These are phyloP conservation scores for Actinernus sp. DNA, from an alignment of 92 coral and sea anemone species.

Conservation along the genomic window DNA sequence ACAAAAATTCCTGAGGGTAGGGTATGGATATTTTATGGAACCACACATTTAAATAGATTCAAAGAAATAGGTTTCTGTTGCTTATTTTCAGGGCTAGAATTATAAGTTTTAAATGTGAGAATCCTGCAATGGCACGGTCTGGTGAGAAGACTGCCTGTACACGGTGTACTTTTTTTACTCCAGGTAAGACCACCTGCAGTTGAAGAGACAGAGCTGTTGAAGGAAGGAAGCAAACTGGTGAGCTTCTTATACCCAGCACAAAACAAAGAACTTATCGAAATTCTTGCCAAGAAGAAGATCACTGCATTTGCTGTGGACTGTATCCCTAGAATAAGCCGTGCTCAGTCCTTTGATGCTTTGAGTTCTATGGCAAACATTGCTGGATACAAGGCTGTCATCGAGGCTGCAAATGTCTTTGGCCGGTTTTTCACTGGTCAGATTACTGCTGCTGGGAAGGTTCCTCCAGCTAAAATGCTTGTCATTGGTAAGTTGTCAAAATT, in stretches of 20 bases:
- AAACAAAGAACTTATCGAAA: conserved; percentile 81
- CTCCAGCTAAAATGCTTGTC: conserved; percentile 96
- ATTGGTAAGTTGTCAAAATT: conserved; percentile 89
- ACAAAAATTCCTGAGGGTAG: too few species aligned
- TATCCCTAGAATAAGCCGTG: conserved; percentile 94
- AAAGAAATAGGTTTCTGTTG: too few species aligned
- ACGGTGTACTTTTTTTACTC: too few species aligned
- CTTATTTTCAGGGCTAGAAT: too few species aligned
- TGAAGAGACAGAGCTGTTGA: conserved; percentile 93
- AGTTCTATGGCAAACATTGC: conserved; percentile 99
- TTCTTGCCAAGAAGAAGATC: conserved; percentile 78
- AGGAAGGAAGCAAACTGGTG: conserved; percentile 85
- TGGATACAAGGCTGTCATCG: conserved; percentile 98
- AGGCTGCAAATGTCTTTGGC: conserved; percentile 97
- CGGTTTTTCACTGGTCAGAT: conserved; percentile 98
- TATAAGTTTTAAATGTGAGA: too few species aligned
- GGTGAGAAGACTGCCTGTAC: too few species aligned
- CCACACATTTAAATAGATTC: too few species aligned
- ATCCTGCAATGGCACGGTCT: too few species aligned
- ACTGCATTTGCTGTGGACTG: conserved; percentile 98
- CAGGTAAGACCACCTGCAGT: conserved; percentile 96
- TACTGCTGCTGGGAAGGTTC: conserved; percentile 99
- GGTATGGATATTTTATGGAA: too few species aligned
- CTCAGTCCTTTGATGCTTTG: conserved; percentile 93
- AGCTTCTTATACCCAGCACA: conserved; percentile 99